phyloP scores from a whole-genome alignment of 2,113 vertebrate genomes.

The Odontophorus gujanensis region DNA sequence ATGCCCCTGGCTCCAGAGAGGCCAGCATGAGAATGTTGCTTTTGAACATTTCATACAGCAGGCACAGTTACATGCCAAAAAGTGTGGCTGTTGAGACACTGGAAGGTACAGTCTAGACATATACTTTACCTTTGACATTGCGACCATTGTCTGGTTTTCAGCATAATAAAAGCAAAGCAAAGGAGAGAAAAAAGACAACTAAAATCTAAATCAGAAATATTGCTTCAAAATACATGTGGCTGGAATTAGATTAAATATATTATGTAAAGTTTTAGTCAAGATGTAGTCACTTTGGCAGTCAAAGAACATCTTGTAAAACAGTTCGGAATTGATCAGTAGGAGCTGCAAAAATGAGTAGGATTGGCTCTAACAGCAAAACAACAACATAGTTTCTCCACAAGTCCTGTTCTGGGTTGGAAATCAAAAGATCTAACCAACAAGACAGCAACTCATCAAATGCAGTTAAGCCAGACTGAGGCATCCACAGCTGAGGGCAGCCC shows the following conservation, averaged over 20 bases:
- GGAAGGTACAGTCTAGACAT: conserved; percentile 27
- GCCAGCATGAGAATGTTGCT: conserved; percentile 71
- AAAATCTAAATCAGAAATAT: conserved; percentile 69
- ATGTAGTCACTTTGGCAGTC: not conserved
- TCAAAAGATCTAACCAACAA: not conserved
- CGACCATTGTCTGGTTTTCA: conserved; percentile 94
- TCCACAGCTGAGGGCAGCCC: fast-evolving
- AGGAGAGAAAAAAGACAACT: conserved; percentile 77
- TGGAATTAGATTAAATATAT: not conserved
- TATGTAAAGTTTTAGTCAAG: not conserved
- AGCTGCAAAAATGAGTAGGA: not conserved
- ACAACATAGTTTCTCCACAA: not conserved
- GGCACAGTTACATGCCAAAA: conserved; percentile 78
- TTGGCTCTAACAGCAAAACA: not conserved
- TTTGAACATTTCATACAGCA: conserved; percentile 80
- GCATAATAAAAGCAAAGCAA: conserved; percentile 72
- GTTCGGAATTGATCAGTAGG: not conserved
- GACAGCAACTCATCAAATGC: fast-evolving
- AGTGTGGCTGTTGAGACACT: conserved; percentile 68
- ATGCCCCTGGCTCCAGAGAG: conserved; percentile 43
- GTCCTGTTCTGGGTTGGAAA: not conserved
- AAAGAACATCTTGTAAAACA: not conserved
- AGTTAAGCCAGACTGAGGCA: not conserved
- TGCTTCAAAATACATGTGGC: not conserved
- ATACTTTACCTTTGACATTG: conserved; percentile 95